phyloP scores from a whole-genome alignment of 2,888 invertebrate genomes.

The Hipparchia sbordonii region DNA sequence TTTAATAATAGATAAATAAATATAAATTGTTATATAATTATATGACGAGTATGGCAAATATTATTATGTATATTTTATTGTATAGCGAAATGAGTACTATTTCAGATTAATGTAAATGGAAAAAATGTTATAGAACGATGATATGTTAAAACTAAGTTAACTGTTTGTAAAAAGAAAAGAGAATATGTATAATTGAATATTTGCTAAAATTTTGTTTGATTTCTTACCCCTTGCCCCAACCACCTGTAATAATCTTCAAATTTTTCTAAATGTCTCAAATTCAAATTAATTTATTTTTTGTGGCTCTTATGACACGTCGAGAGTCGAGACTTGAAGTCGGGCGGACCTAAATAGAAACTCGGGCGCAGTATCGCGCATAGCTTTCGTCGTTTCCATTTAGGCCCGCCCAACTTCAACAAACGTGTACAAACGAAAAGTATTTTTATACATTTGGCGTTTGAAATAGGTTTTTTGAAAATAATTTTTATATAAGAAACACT shows the following conservation, averaged over 20 bases:
- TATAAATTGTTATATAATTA: slow-evolving; percentile 74
- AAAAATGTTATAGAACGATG: slow-evolving; percentile 77
- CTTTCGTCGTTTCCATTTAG: too few species aligned
- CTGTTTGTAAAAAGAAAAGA: slow-evolving; percentile 81
- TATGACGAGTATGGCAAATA: slow-evolving; percentile 75
- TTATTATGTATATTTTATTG: slow-evolving; percentile 79
- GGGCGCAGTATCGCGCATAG: too few species aligned
- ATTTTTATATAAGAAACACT: background rate
- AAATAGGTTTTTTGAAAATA: too few species aligned
- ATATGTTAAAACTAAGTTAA: slow-evolving; percentile 81
- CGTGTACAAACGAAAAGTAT: too few species aligned
- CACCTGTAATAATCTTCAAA: too few species aligned
- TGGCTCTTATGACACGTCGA: too few species aligned
- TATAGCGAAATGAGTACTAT: slow-evolving; percentile 79
- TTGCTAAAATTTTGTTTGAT: slow-evolving; percentile 73
- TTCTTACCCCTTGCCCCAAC: slow-evolving; percentile 41
- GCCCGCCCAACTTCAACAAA: too few species aligned
- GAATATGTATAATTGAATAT: slow-evolving; percentile 82
- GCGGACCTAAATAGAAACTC: too few species aligned
- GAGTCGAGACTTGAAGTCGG: too few species aligned
- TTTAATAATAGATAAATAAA: slow-evolving; percentile 73
- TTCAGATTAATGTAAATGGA: slow-evolving; percentile 79
- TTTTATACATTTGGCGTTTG: too few species aligned
- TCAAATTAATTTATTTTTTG: too few species aligned
- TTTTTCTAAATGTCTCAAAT: too few species aligned